These are phyloP conservation scores for Mico argentatus DNA, from an alignment of 2,797 vertebrate genomes.

Conservation along the genomic window DNA sequence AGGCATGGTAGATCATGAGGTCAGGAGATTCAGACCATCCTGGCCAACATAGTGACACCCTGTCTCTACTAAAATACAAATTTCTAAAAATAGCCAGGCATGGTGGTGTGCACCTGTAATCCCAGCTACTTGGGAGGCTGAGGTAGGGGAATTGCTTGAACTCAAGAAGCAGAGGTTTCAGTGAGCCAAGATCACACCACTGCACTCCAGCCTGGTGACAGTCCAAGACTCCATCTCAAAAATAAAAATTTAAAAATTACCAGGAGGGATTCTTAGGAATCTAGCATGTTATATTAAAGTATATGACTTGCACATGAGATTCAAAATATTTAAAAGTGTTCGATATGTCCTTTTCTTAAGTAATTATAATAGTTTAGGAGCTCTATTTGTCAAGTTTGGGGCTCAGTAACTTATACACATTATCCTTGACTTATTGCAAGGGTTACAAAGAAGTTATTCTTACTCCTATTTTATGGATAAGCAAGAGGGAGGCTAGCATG, in stretches of 20 bases:
- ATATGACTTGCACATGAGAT: not conserved
- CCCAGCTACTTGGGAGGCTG: too few species aligned
- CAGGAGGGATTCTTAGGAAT: not conserved
- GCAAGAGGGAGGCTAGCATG: not conserved
- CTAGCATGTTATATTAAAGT: not conserved
- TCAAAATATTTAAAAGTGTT: not conserved
- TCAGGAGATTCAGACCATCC: too few species aligned
- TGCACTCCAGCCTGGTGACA: too few species aligned
- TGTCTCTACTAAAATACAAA: too few species aligned
- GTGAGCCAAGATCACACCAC: too few species aligned
- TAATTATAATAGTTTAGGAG: not conserved
- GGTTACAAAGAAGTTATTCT: not conserved
- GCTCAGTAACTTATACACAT: not conserved
- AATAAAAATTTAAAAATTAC: not conserved
- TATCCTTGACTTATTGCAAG: not conserved
- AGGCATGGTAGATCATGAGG: too few species aligned
- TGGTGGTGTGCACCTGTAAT: too few species aligned
- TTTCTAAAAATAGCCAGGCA: too few species aligned
- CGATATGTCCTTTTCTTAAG: not conserved
- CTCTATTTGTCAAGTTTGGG: not conserved
- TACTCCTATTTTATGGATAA: not conserved
- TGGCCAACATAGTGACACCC: too few species aligned
- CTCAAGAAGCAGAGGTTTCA: too few species aligned
- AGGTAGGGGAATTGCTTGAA: too few species aligned
- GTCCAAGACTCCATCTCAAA: too few species aligned